These are phyloP conservation scores for Panthera leo DNA, from an alignment of 2,113 vertebrate genomes.

Conservation along the genomic window DNA sequence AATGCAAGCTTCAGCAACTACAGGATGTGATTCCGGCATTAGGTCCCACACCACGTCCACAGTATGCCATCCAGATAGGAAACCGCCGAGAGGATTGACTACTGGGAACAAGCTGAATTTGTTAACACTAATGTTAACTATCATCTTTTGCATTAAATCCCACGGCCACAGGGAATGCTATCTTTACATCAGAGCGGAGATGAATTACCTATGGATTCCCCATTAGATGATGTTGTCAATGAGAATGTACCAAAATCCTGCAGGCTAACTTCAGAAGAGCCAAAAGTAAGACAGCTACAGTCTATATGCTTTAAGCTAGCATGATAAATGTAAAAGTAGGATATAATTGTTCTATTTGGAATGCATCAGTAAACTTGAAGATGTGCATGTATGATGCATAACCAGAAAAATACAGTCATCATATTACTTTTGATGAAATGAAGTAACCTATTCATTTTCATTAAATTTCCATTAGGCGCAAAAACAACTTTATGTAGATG, in stretches of 20 bases:
- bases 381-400: neutral
- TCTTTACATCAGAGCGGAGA: constrained; percentile 32
- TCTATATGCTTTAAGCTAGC: neutral
- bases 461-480: constrained; percentile 2
- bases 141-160: constrained; percentile 68
- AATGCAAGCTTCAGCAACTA: constrained; percentile 4
- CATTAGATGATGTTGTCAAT: constrained; percentile 31
- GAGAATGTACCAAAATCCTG: neutral
- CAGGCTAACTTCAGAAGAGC: constrained; percentile 51
- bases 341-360: neutral
- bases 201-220: constrained; percentile 20
- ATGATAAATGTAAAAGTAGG: neutral
- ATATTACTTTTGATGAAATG: constrained; percentile 37
- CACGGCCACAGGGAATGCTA: constrained; percentile 61
- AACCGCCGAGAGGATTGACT: constrained; percentile 71
- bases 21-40: neutral
- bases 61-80: constrained; percentile 74
- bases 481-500: neutral
- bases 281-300: constrained; percentile 42
- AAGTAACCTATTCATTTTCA: constrained; percentile 33
- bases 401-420: constrained; percentile 44
- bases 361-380: constrained; percentile 9
- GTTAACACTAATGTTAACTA: constrained; percentile 76
- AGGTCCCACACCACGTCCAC: constrained; percentile 68
- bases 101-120: constrained; percentile 71